These are phyloP conservation scores for Lontra canadensis DNA, from an alignment of 2,113 vertebrate genomes.

Conservation along the genomic window DNA sequence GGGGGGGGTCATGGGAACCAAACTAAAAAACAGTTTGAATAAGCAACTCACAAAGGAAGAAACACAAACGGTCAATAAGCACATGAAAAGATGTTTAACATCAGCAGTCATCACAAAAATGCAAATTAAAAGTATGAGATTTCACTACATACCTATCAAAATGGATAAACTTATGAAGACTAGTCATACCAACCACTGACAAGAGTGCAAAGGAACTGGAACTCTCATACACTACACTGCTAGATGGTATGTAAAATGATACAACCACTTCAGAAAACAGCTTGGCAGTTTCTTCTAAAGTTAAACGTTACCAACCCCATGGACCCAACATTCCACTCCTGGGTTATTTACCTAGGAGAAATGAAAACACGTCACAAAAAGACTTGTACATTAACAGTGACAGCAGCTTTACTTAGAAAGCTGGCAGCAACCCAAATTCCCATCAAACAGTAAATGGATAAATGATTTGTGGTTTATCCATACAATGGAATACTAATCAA, in stretches of 20 bases:
- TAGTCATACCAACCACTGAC: not conserved
- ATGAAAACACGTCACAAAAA: not conserved
- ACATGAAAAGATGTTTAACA: not conserved
- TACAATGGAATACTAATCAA: not conserved
- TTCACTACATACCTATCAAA: not conserved
- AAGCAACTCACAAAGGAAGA: not conserved
- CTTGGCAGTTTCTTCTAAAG: not conserved
- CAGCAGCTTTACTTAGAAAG: not conserved
- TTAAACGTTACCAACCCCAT: not conserved
- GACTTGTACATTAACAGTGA: not conserved
- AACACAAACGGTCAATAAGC: not conserved
- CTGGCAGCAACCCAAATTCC: not conserved
- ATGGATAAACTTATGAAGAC: not conserved
- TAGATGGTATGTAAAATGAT: not conserved
- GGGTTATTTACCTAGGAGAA: not conserved
- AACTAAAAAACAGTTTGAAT: not conserved
- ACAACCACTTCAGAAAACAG: not conserved
- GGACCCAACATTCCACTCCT: not conserved
- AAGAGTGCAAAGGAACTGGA: not conserved
- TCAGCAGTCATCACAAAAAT: not conserved
- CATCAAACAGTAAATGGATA: not conserved
- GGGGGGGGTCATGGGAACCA: not conserved
- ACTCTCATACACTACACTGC: not conserved
- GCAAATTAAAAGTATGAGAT: not conserved
- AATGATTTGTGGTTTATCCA: not conserved